Conservation (phyloP, 2,113 vertebrate genomes). For the Rhea pennata region DNA sequence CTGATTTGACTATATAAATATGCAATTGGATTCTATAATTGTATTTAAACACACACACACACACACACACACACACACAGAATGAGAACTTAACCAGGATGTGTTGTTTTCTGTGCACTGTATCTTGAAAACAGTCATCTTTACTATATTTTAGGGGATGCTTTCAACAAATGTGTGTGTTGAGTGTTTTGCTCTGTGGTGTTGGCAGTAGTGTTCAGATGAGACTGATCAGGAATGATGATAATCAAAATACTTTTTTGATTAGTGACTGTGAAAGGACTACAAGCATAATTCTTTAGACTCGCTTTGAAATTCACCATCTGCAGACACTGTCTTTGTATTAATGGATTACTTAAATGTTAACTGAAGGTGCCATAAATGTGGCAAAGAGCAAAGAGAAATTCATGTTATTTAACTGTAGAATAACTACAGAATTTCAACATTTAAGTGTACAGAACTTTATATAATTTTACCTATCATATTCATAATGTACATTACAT, state of each 20-base stretch:
- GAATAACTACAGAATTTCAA: background rate
- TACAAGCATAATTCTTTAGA: background rate
- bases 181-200: background rate
- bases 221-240: background rate
- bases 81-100: background rate
- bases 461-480: background rate
- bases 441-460: background rate
- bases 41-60: background rate
- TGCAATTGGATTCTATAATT: background rate
- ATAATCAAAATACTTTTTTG: background rate
- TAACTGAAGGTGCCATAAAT: background rate
- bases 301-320: background rate
- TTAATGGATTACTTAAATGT: background rate
- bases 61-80: background rate
- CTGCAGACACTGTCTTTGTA: background rate
- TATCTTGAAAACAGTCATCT: background rate
- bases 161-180: background rate
- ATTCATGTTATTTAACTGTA: background rate
- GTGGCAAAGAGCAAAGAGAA: background rate
- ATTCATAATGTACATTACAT: background rate
- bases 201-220: background rate
- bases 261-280: background rate
- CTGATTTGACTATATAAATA: background rate
- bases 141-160: background rate
- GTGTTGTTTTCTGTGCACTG: background rate